Percentiles rank a stretch among this genome's conserved stretches.
phyloP scores from a whole-genome alignment of 1,140 invertebrate genomes.

The Popillia japonica region DNA sequence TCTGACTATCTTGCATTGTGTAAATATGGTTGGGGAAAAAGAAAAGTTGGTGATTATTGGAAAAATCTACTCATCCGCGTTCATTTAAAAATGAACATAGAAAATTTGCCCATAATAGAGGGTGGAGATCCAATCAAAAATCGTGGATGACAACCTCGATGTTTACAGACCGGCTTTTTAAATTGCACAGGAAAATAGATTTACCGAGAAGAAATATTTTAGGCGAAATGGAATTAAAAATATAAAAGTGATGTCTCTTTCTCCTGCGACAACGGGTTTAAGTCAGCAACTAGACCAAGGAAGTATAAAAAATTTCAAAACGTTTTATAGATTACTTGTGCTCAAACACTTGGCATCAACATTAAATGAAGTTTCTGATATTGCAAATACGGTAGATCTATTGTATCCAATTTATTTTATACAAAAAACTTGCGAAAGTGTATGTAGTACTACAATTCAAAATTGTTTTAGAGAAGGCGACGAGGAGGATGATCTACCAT shows the following conservation, averaged over 20 bases:
- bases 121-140: no score
- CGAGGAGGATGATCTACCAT: background rate
- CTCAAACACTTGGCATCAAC: background rate
- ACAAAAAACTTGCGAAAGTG: background rate
- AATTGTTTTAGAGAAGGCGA: background rate
- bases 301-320: background rate
- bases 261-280: background rate
- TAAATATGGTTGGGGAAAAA: no score
- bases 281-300: background rate
- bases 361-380: background rate
- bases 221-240: no score
- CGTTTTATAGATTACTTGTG: background rate
- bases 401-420: background rate
- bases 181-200: background rate
- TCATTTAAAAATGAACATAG: no score
- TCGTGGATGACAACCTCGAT: no score
- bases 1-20: background rate
- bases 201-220: background rate
- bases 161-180: no score
- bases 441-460: slow-evolving; percentile 4
- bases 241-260: background rate
- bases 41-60: no score
- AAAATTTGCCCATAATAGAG: no score
- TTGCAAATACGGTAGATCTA: slow-evolving; percentile 16
- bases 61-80: no score